Percentiles rank a stretch among this genome's conserved stretches.
Evolutionary conservation across 1,140 invertebrate genomes (phyloP).

Genomic region (Cyrtorhinus lividipennis): DNA sequence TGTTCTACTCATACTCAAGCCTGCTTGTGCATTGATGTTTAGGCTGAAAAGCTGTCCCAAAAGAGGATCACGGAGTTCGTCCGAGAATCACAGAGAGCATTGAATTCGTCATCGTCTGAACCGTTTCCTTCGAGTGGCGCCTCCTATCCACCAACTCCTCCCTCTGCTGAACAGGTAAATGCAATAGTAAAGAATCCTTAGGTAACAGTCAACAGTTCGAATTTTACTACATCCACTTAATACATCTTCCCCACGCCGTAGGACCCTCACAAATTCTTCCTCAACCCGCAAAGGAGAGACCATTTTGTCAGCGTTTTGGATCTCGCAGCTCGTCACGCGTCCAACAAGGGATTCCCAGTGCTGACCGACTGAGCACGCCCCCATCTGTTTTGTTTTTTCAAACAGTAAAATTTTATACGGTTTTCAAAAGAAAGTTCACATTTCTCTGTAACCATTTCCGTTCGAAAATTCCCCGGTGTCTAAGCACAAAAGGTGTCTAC

Average conservation of each 20-base stretch:
- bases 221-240: too few relatives aligned
- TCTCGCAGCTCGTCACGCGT: slow-evolving; percentile 21
- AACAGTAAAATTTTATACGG: too few relatives aligned
- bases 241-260: too few relatives aligned
- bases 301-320: slow-evolving; percentile 23
- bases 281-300: slow-evolving; percentile 24
- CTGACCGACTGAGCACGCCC: background rate
- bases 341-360: slow-evolving; percentile 21
- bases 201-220: too few relatives aligned
- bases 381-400: too few relatives aligned
- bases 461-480: too few relatives aligned
- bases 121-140: background rate
- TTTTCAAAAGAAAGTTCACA: too few relatives aligned
- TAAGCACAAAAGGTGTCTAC: background rate
- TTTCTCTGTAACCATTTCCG: too few relatives aligned
- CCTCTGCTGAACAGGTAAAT: slow-evolving; percentile 6
- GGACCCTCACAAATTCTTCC: slow-evolving; percentile 18
- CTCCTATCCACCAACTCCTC: slow-evolving; percentile 12
- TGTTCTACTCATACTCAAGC: background rate
- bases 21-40: background rate
- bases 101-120: slow-evolving; percentile 6
- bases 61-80: slow-evolving; percentile 25
- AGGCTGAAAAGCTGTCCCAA: slow-evolving; percentile 23
- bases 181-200: too few relatives aligned
- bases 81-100: slow-evolving; percentile 21